Evolutionary conservation across 2,888 invertebrate species (phyloP).

Genomic region (Pollenia amentaria): DNA sequence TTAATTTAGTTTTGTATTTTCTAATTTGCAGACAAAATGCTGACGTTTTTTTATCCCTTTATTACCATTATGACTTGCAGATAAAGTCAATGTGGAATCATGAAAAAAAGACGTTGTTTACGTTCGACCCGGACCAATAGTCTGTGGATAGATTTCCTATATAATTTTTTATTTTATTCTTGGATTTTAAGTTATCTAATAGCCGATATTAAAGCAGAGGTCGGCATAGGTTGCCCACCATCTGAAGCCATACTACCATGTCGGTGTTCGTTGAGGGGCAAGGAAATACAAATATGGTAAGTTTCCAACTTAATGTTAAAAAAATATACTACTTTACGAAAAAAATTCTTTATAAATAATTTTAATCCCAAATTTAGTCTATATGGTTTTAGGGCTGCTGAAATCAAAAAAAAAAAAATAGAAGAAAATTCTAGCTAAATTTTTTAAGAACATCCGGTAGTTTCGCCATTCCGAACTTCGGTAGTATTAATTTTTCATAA

Average conservation of each 20-base stretch:
- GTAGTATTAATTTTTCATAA: too few relatives aligned
- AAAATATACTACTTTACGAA: too few relatives aligned
- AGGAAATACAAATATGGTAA: conserved; percentile 94
- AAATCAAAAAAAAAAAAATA: too few relatives aligned
- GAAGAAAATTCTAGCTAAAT: too few relatives aligned
- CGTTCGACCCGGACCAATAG: conserved; percentile 60
- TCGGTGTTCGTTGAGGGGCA: conserved; percentile 90
- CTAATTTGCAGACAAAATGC: conserved; percentile 67
- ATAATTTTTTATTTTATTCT: conserved; percentile 64
- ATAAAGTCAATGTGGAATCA: conserved; percentile 32
- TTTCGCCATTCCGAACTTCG: too few relatives aligned
- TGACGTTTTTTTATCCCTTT: conserved; percentile 4
- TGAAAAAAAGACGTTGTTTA: conserved; percentile 63
- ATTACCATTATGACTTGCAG: conserved; percentile 44
- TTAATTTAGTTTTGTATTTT: conserved; percentile 11
- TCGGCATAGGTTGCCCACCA: conserved; percentile 87
- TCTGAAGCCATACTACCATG: conserved; percentile 92
- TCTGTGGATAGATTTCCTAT: conserved; percentile 60
- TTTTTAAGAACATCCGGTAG: too few relatives aligned
- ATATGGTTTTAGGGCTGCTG: too few relatives aligned
- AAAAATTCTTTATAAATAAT: too few relatives aligned
- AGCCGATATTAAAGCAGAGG: conserved; percentile 72
- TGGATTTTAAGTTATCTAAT: conserved; percentile 66
- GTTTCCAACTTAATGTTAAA: too few relatives aligned
- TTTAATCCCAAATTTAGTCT: too few relatives aligned